These are phyloP conservation scores for Dicentrarchus labrax DNA, from an alignment of 2,113 vertebrate species.

Conservation along the genomic window DNA sequence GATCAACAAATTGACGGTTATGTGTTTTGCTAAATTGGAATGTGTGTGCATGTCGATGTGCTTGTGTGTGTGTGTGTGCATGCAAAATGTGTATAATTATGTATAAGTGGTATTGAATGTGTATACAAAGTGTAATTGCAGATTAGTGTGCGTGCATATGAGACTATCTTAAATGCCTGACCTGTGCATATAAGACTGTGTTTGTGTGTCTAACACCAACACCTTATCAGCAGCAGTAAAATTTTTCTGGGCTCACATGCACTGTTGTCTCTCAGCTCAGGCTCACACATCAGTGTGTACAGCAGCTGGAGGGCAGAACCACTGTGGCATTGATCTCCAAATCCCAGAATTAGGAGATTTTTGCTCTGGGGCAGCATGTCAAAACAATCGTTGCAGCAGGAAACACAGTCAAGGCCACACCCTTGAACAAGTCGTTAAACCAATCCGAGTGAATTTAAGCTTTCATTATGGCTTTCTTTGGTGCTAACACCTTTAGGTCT, in stretches of 20 bases:
- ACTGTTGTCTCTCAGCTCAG: conserved; percentile 40
- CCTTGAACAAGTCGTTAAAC: conserved; percentile 39
- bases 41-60: neutral
- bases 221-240: conserved; percentile 7
- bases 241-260: conserved; percentile 15
- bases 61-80: neutral
- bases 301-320: conserved; percentile 64
- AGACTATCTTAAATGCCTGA: conserved; percentile 3
- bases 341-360: conserved; percentile 64
- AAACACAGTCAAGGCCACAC: conserved; percentile 53
- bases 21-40: neutral
- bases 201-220: conserved; percentile 13
- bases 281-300: conserved; percentile 51
- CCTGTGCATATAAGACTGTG: neutral
- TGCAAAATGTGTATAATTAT: conserved; percentile 23
- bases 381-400: conserved; percentile 54
- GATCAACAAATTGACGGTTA: neutral
- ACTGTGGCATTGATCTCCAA: conserved; percentile 68
- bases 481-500: neutral
- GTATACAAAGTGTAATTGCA: conserved; percentile 23
- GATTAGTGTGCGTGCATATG: neutral
- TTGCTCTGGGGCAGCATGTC: conserved; percentile 40
- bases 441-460: conserved; percentile 20
- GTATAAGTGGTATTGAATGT: neutral
- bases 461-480: conserved; percentile 10